Percentiles rank a stretch among this genome's conserved stretches.
phyloP scores from a whole-genome alignment of 2,113 vertebrate species.

The Pseudorasbora parva region DNA sequence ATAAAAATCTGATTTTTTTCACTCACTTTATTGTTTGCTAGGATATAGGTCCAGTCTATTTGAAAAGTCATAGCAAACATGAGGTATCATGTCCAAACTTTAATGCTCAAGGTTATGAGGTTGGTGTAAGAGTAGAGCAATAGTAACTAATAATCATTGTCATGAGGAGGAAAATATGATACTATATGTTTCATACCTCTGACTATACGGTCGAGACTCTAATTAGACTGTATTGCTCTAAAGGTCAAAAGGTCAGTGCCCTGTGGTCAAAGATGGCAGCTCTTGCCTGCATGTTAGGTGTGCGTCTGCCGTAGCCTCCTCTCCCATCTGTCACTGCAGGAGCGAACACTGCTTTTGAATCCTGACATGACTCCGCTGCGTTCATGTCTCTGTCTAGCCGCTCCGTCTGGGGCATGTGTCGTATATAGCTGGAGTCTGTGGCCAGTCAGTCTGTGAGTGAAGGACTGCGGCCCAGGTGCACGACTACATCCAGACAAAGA shows the following conservation, averaged over 20 bases:
- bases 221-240: conserved; percentile 15
- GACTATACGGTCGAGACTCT: not conserved
- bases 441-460: conserved; percentile 33
- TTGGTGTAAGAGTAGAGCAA: not conserved
- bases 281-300: conserved; percentile 50
- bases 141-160: not conserved
- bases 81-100: not conserved
- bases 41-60: not conserved
- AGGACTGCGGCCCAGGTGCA: conserved; percentile 47
- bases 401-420: conserved; percentile 39
- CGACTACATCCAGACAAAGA: not conserved
- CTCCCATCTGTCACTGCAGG: conserved; percentile 39
- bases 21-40: not conserved
- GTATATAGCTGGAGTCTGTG: conserved; percentile 49
- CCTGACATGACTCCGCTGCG: conserved; percentile 39
- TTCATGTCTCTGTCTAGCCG: conserved; percentile 61
- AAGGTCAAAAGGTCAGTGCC: conserved; percentile 58
- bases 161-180: not conserved
- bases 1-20: not conserved
- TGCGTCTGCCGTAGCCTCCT: conserved; percentile 55
- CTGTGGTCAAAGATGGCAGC: conserved; percentile 44
- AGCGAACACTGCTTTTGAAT: conserved; percentile 37
- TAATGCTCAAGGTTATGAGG: not conserved
- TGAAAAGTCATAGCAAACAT: not conserved
- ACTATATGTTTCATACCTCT: not conserved